Evolutionary conservation across 2,113 vertebrate species (phyloP).

Genomic region (Castor canadensis): DNA sequence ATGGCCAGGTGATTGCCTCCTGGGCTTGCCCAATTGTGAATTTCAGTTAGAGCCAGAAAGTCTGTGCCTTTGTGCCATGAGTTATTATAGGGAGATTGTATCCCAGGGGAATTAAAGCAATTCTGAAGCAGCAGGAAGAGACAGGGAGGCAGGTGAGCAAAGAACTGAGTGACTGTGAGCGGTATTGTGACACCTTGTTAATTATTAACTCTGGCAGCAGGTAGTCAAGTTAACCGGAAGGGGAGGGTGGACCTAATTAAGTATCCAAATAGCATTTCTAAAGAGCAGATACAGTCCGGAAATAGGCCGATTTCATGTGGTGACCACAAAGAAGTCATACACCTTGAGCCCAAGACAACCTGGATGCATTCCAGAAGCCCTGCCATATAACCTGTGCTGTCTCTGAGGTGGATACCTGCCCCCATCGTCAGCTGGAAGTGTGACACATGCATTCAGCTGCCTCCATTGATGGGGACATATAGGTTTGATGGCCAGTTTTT

Average conservation of each 20-base stretch:
- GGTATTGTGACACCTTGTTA: slow-evolving; percentile 76
- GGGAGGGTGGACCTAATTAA: slow-evolving; percentile 69
- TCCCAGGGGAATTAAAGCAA: slow-evolving; percentile 74
- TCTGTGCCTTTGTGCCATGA: slow-evolving; percentile 69
- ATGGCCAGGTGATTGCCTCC: slow-evolving; percentile 73
- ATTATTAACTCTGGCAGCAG: slow-evolving; percentile 77
- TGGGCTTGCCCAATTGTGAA: slow-evolving; percentile 67
- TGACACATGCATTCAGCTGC: no score
- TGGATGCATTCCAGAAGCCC: neutral
- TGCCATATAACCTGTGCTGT: neutral
- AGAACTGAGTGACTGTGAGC: slow-evolving; percentile 61
- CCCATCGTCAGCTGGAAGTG: neutral
- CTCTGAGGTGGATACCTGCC: neutral
- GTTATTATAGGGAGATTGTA: slow-evolving; percentile 72
- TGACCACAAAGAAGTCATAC: neutral
- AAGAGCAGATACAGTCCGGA: slow-evolving; percentile 31
- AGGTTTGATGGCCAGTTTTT: neutral
- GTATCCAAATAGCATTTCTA: slow-evolving; percentile 67
- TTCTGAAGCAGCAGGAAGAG: slow-evolving; percentile 75
- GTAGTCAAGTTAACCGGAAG: slow-evolving; percentile 69
- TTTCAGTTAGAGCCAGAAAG: slow-evolving; percentile 67
- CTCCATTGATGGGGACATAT: neutral
- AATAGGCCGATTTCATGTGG: slow-evolving; percentile 12
- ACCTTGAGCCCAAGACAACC: neutral
- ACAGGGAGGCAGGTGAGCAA: slow-evolving; percentile 72